A percentile compares a stretch with the other conserved stretches of the same genome.
These are phyloP conservation scores for Pseudochirops corinnae DNA, from an alignment of 2,797 vertebrate species.

Conservation along the genomic window DNA sequence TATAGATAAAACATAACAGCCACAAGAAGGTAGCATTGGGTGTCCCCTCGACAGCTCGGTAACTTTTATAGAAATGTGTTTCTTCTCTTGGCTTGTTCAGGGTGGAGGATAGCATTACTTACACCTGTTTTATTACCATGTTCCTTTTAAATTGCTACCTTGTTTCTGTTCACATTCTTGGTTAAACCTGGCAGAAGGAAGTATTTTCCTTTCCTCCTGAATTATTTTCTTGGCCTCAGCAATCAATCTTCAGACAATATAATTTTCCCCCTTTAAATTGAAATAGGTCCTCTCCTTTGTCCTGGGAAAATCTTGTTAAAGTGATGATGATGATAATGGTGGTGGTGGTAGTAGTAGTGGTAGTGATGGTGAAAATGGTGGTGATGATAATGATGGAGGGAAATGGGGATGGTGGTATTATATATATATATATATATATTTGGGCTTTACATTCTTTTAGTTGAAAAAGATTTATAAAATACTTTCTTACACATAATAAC, in stretches of 20 bases:
- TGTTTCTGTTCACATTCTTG: slow-evolving; percentile 77
- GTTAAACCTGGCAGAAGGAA: slow-evolving; percentile 63
- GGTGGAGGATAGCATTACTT: slow-evolving; percentile 75
- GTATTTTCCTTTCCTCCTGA: slow-evolving; percentile 53
- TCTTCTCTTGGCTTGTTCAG: slow-evolving; percentile 77
- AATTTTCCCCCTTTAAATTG: slow-evolving; percentile 57
- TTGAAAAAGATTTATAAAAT: not conserved
- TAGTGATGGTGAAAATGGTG: not conserved
- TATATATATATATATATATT: not conserved
- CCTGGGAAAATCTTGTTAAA: slow-evolving; percentile 34
- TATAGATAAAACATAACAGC: slow-evolving; percentile 82
- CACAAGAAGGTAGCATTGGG: slow-evolving; percentile 77
- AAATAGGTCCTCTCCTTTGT: slow-evolving; percentile 45
- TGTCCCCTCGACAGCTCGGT: slow-evolving; percentile 80
- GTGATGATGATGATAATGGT: not conserved
- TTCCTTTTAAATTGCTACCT: slow-evolving; percentile 77
- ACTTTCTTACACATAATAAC: not conserved
- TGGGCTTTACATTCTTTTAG: not conserved
- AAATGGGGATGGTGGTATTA: not conserved
- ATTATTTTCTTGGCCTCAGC: slow-evolving; percentile 58
- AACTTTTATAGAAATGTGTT: slow-evolving; percentile 79
- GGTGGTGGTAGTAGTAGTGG: not conserved
- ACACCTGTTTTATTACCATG: slow-evolving; percentile 74
- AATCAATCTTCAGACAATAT: slow-evolving; percentile 47
- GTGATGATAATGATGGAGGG: not conserved